Evolutionary conservation across 2,113 vertebrate genomes (phyloP), one percentile per base, ranked within the genome.

Genomic region (Myodes glareolus): DNA sequence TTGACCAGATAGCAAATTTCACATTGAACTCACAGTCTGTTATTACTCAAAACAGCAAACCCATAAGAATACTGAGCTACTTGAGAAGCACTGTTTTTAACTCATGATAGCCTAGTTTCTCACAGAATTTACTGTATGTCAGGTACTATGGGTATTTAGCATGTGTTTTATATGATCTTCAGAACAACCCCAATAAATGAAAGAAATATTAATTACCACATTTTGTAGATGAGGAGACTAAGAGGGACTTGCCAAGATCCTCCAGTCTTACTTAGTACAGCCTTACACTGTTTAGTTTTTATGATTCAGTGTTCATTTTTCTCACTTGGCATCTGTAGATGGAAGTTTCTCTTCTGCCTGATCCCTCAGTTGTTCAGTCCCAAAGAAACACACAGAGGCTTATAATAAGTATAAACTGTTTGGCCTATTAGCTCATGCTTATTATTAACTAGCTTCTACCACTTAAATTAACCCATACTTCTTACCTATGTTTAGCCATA

Each of bases 1-100:
- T 88, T 92, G 33, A 5, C n/a, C 42, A 95, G 88, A 84, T n/a
- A 89, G 1, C 5, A 86, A 87, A 47, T 88, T 93, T 82, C 45
- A 89, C 58, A 72, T 68, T 80, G 55, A 95, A 92, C 21, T 91
- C 58, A 88, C 42, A 3, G 55, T 19, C 55, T 16, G 63, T 94
- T 17, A 73, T 88, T 68, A 12, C 10, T 2, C 89, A 21, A 70
- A 70, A 88, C n/a, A 70, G 84, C 5, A 80, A 65, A 92, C 61
- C 19, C 13, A 86, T 7, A 7, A 16, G 17, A 4, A 82, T 90
- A 90, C 70, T 91, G 68, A 93, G 77, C 33, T 77, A 85, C 33
- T 81, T 92, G 72, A 36, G 13, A 93, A 86, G 4, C 63, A 68
- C 5, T 67, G 4, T 87, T 87, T 67, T 65, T 33, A 92, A 67